These are phyloP conservation scores for Falco concolor DNA, from an alignment of 2,797 vertebrate genomes.

Conservation along the genomic window DNA sequence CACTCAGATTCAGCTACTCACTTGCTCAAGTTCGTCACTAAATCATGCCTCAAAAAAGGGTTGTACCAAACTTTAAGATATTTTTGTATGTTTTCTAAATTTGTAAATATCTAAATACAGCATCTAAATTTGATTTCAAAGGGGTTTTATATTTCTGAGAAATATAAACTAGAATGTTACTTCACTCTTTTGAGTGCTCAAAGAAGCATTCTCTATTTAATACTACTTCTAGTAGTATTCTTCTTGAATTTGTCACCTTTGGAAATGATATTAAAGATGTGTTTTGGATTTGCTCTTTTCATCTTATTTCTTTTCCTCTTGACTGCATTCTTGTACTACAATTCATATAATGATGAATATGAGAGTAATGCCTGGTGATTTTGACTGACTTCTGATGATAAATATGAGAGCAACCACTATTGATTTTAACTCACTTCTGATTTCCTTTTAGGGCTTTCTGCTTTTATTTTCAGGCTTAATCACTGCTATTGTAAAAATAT, in stretches of 20 bases:
- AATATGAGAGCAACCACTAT: not conserved
- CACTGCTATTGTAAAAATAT: not conserved
- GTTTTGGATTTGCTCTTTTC: not conserved
- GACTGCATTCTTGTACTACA: not conserved
- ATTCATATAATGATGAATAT: not conserved
- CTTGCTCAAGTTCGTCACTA: not conserved
- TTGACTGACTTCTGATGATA: constrained; percentile 9
- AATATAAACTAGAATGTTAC: not conserved
- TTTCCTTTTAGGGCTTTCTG: not conserved
- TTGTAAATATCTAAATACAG: not conserved
- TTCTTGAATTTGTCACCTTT: not conserved
- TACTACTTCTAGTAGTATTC: not conserved
- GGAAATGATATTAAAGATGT: not conserved
- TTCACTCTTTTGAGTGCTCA: not conserved
- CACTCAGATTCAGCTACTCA: not conserved
- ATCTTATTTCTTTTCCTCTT: not conserved
- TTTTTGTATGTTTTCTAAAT: not conserved
- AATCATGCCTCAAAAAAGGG: not conserved
- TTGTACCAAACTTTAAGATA: not conserved
- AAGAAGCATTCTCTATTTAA: not conserved
- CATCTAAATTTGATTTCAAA: not conserved
- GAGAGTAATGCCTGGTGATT: not conserved
- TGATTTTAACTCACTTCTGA: constrained; percentile 5
- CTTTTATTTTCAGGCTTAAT: not conserved
- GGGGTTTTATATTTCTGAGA: not conserved